Conservation (phyloP, 2,113 vertebrate species). For the Malurus alboscapulatus region DNA sequence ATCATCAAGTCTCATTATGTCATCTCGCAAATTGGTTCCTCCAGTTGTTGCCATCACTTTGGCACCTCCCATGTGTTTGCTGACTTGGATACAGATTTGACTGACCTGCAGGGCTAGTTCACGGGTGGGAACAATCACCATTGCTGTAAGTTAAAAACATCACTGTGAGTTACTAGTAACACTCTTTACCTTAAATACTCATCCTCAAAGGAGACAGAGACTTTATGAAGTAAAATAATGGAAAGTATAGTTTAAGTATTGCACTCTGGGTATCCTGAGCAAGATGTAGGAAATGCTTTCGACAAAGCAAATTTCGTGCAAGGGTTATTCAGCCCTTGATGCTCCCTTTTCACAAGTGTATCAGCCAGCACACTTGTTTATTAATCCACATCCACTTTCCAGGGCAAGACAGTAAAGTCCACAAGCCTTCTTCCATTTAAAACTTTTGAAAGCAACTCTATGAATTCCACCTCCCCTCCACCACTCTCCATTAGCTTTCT, state of each 20-base stretch:
- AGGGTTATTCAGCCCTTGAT: not conserved
- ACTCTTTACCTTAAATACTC: not conserved
- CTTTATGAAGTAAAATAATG: not conserved
- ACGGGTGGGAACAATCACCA: constrained; percentile 98
- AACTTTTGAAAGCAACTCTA: not conserved
- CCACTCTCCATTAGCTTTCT: not conserved
- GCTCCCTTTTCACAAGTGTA: fast-evolving
- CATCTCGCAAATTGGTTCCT: constrained; percentile 97
- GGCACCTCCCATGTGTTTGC: constrained; percentile 99
- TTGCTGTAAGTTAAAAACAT: constrained; percentile 72
- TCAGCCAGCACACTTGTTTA: not conserved
- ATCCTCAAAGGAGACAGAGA: not conserved
- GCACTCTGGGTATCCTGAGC: not conserved
- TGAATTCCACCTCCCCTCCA: not conserved
- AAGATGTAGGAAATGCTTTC: not conserved
- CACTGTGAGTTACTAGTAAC: not conserved
- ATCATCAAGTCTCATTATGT: constrained; percentile 98
- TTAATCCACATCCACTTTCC: not conserved
- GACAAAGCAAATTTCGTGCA: not conserved
- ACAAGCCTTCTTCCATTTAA: not conserved
- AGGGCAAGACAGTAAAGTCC: not conserved
- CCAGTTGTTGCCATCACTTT: constrained; percentile 99
- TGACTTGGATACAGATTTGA: constrained; percentile 99
- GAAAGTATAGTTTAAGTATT: not conserved
- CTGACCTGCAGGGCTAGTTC: constrained; percentile 99